Evolutionary conservation across 2,888 invertebrate genomes (phyloP).

Genomic region (Amphimallon solstitiale): DNA sequence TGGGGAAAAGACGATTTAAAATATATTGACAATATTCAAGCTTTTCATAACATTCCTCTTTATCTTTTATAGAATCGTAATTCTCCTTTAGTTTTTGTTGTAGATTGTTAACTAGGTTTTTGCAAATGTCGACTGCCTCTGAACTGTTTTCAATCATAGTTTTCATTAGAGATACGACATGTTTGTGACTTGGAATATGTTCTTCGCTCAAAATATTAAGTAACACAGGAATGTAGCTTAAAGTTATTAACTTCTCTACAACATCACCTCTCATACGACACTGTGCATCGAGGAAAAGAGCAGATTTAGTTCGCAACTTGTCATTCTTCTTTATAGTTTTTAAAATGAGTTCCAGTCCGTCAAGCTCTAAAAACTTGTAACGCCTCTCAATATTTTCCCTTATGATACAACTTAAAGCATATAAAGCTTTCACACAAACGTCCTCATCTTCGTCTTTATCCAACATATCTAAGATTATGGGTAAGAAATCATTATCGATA

Average conservation of each 20-base stretch:
- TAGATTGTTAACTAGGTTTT: slow-evolving; percentile 61
- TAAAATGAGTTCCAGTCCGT: slow-evolving; percentile 74
- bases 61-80: slow-evolving; percentile 57
- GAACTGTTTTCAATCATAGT: slow-evolving; percentile 63
- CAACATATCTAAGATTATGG: slow-evolving; percentile 70
- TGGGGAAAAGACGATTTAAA: slow-evolving; percentile 38
- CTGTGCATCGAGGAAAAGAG: slow-evolving; percentile 75
- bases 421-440: slow-evolving; percentile 76
- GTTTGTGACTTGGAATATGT: slow-evolving; percentile 63
- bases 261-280: slow-evolving; percentile 66
- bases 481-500: slow-evolving; percentile 73
- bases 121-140: slow-evolving; percentile 61
- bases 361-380: slow-evolving; percentile 69
- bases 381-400: slow-evolving; percentile 72
- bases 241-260: slow-evolving; percentile 58
- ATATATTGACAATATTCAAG: slow-evolving; percentile 46
- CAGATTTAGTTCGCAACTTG: slow-evolving; percentile 75
- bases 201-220: slow-evolving; percentile 51
- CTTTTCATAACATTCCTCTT: slow-evolving; percentile 61
- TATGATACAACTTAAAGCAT: slow-evolving; percentile 82
- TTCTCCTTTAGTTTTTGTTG: slow-evolving; percentile 59
- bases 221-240: slow-evolving; percentile 54
- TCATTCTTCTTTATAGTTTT: slow-evolving; percentile 70
- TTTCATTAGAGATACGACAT: slow-evolving; percentile 64
- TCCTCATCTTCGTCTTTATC: slow-evolving; percentile 68